Conservation (phyloP, 2,888 invertebrate genomes). For the Tryphoninae sp. region DNA sequence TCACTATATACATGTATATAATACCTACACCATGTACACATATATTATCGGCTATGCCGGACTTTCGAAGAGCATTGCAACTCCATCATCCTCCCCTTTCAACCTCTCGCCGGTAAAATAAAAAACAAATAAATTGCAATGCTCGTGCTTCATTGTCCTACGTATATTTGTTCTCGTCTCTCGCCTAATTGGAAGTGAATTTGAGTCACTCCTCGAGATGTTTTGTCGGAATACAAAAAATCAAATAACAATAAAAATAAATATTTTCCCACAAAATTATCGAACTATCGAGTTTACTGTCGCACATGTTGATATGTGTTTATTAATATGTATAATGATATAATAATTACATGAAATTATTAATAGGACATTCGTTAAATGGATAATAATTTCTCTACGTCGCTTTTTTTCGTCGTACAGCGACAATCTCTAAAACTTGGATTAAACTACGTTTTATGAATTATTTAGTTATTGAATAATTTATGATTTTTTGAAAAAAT, state of each 20-base stretch:
- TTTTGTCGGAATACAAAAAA: not conserved
- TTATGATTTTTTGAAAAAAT: not conserved
- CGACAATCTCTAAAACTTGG: no score
- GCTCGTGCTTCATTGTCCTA: not conserved
- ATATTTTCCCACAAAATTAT: not conserved
- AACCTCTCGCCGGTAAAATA: no score
- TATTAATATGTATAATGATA: no score
- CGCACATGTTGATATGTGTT: not conserved
- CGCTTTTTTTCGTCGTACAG: not conserved
- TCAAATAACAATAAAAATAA: not conserved
- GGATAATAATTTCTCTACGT: not conserved
- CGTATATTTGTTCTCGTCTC: not conserved
- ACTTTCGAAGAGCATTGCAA: constrained; percentile 45
- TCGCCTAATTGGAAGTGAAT: not conserved
- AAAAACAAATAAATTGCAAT: not conserved
- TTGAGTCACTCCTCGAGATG: not conserved
- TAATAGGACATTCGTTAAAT: not conserved
- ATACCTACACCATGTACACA: constrained; percentile 18
- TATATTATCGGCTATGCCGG: constrained; percentile 23
- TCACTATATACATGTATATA: constrained; percentile 21
- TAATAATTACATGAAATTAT: no score
- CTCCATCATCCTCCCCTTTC: not conserved
- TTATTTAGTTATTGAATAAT: no score
- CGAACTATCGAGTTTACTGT: not conserved
- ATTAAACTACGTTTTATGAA: no score